Evolutionary conservation across 1,140 invertebrate genomes (phyloP).

Genomic region (Delia radicum): DNA sequence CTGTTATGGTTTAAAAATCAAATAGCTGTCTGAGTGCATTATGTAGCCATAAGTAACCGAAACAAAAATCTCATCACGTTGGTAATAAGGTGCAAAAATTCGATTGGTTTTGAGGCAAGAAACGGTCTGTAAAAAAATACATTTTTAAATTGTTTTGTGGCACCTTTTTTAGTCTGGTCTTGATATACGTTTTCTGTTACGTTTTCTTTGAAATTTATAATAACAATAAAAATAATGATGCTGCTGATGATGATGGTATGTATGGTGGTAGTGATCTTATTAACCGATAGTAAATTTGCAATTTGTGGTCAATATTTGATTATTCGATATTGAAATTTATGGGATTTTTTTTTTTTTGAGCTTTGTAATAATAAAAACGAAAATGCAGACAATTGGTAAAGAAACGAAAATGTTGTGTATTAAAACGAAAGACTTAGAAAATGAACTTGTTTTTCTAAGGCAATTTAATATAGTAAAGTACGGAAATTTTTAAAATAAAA

Average conservation of each 20-base stretch:
- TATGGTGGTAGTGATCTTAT: background rate
- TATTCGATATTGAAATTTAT: slow-evolving; percentile 7
- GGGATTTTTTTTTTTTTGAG: background rate
- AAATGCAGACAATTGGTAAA: no score
- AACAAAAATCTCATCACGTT: slow-evolving; percentile 17
- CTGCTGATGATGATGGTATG: background rate
- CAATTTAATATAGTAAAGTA: no score
- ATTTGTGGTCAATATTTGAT: slow-evolving; percentile 16
- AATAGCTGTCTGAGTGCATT: background rate
- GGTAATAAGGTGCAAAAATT: slow-evolving; percentile 16
- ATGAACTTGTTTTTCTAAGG: no score
- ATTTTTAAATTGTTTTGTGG: no score
- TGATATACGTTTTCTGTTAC: background rate
- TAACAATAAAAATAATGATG: slow-evolving; percentile 2
- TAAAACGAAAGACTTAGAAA: no score
- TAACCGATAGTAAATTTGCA: slow-evolving; percentile 1
- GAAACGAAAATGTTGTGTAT: no score
- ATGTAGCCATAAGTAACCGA: background rate
- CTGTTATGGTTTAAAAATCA: background rate
- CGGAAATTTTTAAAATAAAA: no score
- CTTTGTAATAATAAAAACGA: no score
- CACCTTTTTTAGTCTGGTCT: no score
- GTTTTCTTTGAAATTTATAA: background rate
- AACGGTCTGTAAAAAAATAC: no score
- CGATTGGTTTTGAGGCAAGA: background rate